Percentiles rank a stretch among this genome's conserved stretches.
Evolutionary conservation across 2,113 vertebrate species (phyloP).

Genomic region (Hassar affinis): DNA sequence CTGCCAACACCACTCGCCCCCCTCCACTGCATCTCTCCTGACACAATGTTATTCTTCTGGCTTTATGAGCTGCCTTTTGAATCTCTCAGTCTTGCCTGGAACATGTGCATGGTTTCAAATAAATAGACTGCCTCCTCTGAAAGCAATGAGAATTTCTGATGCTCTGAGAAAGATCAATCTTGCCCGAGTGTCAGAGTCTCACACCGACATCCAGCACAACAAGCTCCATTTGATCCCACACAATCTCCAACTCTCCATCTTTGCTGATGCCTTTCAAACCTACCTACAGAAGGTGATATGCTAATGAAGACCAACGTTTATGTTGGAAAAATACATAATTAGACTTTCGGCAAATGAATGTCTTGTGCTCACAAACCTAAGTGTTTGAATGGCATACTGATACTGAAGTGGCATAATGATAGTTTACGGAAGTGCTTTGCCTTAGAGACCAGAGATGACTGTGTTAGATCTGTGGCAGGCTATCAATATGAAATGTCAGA

Average conservation of each 20-base stretch:
- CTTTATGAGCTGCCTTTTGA: slow-evolving; percentile 56
- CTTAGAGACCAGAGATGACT: slow-evolving; percentile 11
- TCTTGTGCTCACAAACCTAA: not conserved
- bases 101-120: slow-evolving; percentile 53
- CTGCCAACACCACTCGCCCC: not conserved
- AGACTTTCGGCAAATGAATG: not conserved
- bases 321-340: not conserved
- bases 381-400: not conserved
- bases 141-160: slow-evolving; percentile 57
- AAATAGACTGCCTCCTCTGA: slow-evolving; percentile 52
- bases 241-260: slow-evolving; percentile 18
- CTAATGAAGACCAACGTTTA: not conserved
- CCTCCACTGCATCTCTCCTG: not conserved
- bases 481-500: slow-evolving; percentile 52
- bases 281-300: not conserved
- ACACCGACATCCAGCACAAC: slow-evolving; percentile 30
- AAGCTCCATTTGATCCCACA: slow-evolving; percentile 24
- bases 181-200: slow-evolving; percentile 50
- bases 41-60: slow-evolving; percentile 29
- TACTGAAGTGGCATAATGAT: not conserved
- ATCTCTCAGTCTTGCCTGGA: slow-evolving; percentile 43
- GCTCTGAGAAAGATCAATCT: slow-evolving; percentile 60
- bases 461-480: slow-evolving; percentile 33
- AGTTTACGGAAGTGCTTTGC: slow-evolving; percentile 27
- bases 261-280: slow-evolving; percentile 1